These are phyloP conservation scores for Catharus ustulatus DNA, from an alignment of 2,797 vertebrate species.

Conservation along the genomic window DNA sequence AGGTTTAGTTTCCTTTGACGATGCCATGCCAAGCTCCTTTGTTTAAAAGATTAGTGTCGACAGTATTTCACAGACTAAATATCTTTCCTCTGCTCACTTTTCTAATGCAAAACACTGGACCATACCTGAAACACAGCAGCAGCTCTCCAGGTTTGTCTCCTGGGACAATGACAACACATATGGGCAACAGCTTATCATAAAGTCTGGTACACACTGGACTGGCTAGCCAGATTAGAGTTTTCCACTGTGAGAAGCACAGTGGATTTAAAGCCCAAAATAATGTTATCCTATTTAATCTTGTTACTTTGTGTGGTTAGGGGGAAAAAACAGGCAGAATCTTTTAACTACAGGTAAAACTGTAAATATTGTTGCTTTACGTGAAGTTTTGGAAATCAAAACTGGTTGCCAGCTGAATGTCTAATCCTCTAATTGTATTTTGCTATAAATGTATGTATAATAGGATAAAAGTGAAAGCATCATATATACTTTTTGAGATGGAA, in stretches of 20 bases:
- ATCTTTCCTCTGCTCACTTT: slow-evolving; percentile 6
- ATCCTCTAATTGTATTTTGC: not conserved
- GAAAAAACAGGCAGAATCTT: not conserved
- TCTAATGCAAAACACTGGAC: slow-evolving; percentile 16
- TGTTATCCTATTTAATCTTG: slow-evolving; percentile 50
- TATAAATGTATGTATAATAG: not conserved
- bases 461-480: not conserved
- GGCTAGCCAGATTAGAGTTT: slow-evolving; percentile 28
- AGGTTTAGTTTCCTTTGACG: slow-evolving; percentile 43
- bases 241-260: slow-evolving; percentile 17
- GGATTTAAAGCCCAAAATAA: slow-evolving; percentile 49
- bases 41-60: slow-evolving; percentile 21
- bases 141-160: not conserved
- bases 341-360: not conserved
- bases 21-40: not conserved
- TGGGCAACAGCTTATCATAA: slow-evolving; percentile 49
- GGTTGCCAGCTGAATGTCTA: not conserved
- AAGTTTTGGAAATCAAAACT: not conserved
- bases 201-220: slow-evolving; percentile 11
- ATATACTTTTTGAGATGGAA: not conserved
- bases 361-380: not conserved
- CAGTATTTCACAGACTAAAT: slow-evolving; percentile 8
- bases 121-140: slow-evolving; percentile 25
- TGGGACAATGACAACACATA: slow-evolving; percentile 44
- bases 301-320: not conserved